phyloP scores from a whole-genome alignment of 1,140 invertebrate genomes.

The Magallana gigas region DNA sequence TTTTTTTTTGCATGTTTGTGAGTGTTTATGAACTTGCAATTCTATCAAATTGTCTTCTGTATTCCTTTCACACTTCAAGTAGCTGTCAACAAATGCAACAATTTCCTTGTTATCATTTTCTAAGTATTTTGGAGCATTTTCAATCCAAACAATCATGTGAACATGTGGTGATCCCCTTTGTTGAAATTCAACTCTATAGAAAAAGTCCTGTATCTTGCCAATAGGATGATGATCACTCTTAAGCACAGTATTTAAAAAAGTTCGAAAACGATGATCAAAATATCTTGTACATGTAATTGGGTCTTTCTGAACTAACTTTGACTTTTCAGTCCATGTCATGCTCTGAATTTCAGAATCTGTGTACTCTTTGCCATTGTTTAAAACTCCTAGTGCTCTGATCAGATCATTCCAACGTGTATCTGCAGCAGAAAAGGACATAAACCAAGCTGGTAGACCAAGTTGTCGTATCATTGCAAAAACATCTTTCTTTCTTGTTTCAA shows the following conservation, averaged over 20 bases:
- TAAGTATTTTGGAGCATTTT: too few species aligned
- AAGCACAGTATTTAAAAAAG: slow-evolving; percentile 13
- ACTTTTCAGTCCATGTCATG: slow-evolving; percentile 36
- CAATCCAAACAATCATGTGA: too few species aligned
- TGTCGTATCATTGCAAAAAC: slow-evolving; percentile 68
- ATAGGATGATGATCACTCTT: slow-evolving; percentile 32
- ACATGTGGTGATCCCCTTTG: slow-evolving; percentile 41
- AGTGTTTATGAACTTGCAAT: too few species aligned
- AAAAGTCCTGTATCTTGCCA: not conserved
- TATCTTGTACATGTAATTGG: slow-evolving; percentile 43
- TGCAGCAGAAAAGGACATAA: slow-evolving; percentile 53
- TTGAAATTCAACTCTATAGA: slow-evolving; percentile 52
- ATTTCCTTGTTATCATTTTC: too few species aligned
- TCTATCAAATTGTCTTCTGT: too few species aligned
- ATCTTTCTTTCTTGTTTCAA: slow-evolving; percentile 56
- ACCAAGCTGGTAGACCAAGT: slow-evolving; percentile 59
- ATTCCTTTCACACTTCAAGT: too few species aligned
- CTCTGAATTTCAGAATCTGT: slow-evolving; percentile 27
- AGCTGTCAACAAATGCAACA: too few species aligned
- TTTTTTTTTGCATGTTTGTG: not conserved
- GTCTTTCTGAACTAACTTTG: slow-evolving; percentile 46
- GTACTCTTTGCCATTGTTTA: not conserved
- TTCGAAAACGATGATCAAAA: not conserved
- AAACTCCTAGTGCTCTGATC: slow-evolving; percentile 21
- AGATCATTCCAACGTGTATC: slow-evolving; percentile 57